Base-by-base conservation (phyloP, 2,113 vertebrate species). In the Nothocercus nigrocapillus region DNA sequence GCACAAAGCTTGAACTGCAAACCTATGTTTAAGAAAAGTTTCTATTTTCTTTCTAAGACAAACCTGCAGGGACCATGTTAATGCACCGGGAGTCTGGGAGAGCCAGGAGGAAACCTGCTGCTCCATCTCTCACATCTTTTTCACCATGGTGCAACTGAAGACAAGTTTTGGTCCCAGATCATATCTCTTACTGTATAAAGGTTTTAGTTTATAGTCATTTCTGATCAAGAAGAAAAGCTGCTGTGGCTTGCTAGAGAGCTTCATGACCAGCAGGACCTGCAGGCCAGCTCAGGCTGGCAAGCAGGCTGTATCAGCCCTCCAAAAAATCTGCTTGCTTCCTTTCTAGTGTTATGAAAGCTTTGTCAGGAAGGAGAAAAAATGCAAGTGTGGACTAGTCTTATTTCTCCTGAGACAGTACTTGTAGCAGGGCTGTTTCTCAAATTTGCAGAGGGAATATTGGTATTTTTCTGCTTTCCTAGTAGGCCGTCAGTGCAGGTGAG, bases 361-460 rank as follows among this genome's bases (percentile, higher is more conserved):
- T 18, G 21, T 40, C 40, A 47, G 66, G 44, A 32, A 34, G 1
- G 0, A 18, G 13, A 25, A 34, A 36, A 64, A 21, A 49, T 0
- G 3, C 19, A n/a, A 22, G 7, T 24, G 63, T 21, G 4, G 36
- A 17, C 28, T 40, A 82, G 72, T 42, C 15, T 77, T 49, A 28
- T 44, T 89, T 16, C 24, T 62, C 30, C 47, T 44, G 69, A 40
- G 82, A 32, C 3, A 30, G 10, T 6, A 1, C 22, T 51, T 56
- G 49, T 74, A 89, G 64, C 53, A 76, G 42, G 30, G 14, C 20
- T 54, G 59, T 49, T 42, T 30, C 61, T 74, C 18, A 56, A 5
- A 15, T 8, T 62, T 15, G 4, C 1, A 3, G 24, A 44, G 54
- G n/a, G 9, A 51, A 13, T 8, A 1, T 53, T 51, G 44, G 8